These are phyloP conservation scores for Ooceraea biroi DNA, from an alignment of 1,140 invertebrate genomes.

Conservation along the genomic window DNA sequence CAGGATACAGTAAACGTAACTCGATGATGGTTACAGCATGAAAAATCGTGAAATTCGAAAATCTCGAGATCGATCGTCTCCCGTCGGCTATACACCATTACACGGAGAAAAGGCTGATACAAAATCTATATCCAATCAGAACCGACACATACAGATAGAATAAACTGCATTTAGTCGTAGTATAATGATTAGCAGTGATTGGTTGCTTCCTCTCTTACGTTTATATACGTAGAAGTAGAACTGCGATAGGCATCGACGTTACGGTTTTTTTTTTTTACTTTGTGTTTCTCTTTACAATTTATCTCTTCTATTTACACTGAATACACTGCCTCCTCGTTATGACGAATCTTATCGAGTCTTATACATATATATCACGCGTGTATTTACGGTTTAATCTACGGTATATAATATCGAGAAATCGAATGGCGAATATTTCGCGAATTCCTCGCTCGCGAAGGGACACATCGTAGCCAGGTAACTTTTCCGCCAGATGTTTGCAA, in stretches of 20 bases:
- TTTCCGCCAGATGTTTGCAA: background rate
- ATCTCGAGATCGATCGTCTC: conserved; percentile 60
- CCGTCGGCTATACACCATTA: conserved; percentile 74
- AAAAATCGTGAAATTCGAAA: conserved; percentile 8
- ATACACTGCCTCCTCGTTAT: conserved; percentile 20
- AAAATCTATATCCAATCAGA: conserved; percentile 83
- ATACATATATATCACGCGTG: conserved; percentile 51
- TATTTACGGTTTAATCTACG: conserved; percentile 52
- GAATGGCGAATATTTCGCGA: conserved; percentile 9
- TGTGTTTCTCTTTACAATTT: conserved; percentile 57
- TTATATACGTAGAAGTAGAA: conserved; percentile 69
- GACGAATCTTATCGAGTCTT: conserved; percentile 53
- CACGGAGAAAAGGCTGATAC: conserved; percentile 81
- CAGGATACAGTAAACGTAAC: background rate
- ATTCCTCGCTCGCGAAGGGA: conserved; percentile 35
- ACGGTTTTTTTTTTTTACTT: conserved; percentile 33
- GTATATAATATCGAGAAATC: conserved; percentile 51
- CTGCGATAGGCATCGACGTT: conserved; percentile 74
- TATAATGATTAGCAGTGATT: conserved; percentile 68
- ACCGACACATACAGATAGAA: conserved; percentile 82
- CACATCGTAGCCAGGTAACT: background rate
- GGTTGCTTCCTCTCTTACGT: conserved; percentile 46
- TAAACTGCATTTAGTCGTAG: conserved; percentile 79
- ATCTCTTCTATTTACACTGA: conserved; percentile 53
- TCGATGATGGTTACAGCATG: background rate